A percentile compares a stretch with the other conserved stretches of the same genome.
These are phyloP conservation scores for Xylocampa areola DNA, from an alignment of 2,888 invertebrate species.

Conservation along the genomic window DNA sequence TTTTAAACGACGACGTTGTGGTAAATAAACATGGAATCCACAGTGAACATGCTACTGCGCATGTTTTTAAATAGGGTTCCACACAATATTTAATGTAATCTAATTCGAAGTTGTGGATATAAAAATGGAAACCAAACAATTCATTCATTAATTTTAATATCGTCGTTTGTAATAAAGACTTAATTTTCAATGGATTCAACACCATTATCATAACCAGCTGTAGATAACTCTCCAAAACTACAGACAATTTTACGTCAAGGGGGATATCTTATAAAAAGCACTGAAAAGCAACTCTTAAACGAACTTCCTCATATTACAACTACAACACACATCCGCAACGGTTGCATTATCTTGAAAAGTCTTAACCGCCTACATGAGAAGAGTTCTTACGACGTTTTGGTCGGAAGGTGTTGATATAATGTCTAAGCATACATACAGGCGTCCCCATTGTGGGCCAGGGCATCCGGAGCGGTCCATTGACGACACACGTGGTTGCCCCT, in stretches of 20 bases:
- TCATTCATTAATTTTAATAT: no score
- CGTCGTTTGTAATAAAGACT: no score
- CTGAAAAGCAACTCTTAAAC: conserved; percentile 53
- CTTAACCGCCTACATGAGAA: conserved; percentile 40
- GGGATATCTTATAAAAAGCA: conserved; percentile 43
- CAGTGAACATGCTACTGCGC: conserved; percentile 9
- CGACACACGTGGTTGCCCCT: conserved; percentile 81
- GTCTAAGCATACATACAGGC: conserved; percentile 58
- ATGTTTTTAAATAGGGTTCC: conserved; percentile 19
- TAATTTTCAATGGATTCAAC: conserved; percentile 31
- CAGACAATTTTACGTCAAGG: conserved; percentile 44
- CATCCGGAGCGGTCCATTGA: conserved; percentile 84
- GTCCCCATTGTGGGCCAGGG: conserved; percentile 72
- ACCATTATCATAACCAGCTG: conserved; percentile 18
- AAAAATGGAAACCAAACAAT: background rate
- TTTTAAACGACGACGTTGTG: conserved; percentile 29
- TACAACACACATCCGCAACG: conserved; percentile 53
- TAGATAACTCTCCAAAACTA: conserved; percentile 28
- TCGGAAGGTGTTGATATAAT: conserved; percentile 57
- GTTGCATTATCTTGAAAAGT: conserved; percentile 43
- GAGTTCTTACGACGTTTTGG: conserved; percentile 43
- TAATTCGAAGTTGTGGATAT: background rate
- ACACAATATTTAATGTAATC: conserved; percentile 8
- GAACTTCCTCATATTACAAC: conserved; percentile 59
- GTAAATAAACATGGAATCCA: conserved; percentile 36